Evolutionary conservation across 2,113 vertebrate genomes (phyloP), one percentile per base, ranked within the genome.

Genomic region (Oryzias javanicus): DNA sequence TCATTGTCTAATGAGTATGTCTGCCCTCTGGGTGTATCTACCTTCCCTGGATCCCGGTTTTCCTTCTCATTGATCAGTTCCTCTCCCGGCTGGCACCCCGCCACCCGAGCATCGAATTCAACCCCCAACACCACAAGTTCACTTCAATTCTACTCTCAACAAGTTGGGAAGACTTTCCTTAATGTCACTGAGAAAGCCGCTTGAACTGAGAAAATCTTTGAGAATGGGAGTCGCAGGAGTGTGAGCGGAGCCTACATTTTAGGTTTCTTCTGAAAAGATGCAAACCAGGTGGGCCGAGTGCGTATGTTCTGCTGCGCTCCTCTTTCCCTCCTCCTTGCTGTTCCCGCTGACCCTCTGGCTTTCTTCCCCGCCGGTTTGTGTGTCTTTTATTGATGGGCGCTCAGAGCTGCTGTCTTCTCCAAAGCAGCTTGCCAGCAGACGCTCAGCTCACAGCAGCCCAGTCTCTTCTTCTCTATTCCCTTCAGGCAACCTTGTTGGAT

Each of bases 1-100:
- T 88, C 86, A 70, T 55, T 46, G 66, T 46, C 44, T 89, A 88
- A 90, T 86, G 81, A 90, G 88, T 74, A 51, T 64, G 54, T 52
- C 65, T 79, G 59, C 71, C 65, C 64, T 81, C 48, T 29, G 67
- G 64, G 16, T 42, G 22, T 71, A 71, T 79, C 51, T 27, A 6
- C 74, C 53, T 42, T 47, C 71, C 67, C 68, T 49, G 67, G 69
- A 77, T 67, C 48, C 76, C 44, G 22, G 42, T 62, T 63, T 68
- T 48, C 72, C 70, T 79, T 64, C 64, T 74, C 67, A 88, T 59
- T 73, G 69, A 78, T 54, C 42, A 60, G 75, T 50, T 49, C 68
- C 61, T 73, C 68, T 64, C 70, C 50, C 57, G 45, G 74, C n/a
- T 17, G 81, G 80, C 84, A 66, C 29, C 3, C 20, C 79, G 79